Percentiles rank a stretch among this genome's conserved stretches.
These are phyloP conservation scores for Hemicentrotus pulcherrimus DNA, from an alignment of 35 echinoderm and acorn worm species.

Conservation along the genomic window DNA sequence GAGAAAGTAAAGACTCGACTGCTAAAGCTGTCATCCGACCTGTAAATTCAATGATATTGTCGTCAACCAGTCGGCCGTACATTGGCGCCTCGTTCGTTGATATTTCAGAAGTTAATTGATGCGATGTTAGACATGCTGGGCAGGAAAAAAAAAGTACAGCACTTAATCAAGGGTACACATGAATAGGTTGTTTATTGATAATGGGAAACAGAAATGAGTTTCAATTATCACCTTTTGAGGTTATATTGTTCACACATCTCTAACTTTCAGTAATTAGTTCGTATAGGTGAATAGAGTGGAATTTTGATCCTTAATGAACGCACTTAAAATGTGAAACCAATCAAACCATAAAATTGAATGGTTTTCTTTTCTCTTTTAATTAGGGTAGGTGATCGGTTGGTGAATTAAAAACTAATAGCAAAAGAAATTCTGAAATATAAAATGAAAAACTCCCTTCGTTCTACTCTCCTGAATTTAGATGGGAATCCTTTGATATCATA, in stretches of 20 bases:
- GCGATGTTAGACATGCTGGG: not conserved
- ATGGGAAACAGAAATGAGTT: not conserved
- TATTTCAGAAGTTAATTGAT: not conserved
- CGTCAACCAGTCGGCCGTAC: not conserved
- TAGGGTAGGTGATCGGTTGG: not conserved
- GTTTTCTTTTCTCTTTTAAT: not conserved
- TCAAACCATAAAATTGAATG: not conserved
- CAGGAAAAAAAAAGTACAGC: not conserved
- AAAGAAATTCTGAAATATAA: no score
- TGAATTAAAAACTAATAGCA: no score
- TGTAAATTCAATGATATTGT: slow-evolving; percentile 20
- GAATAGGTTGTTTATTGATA: slow-evolving; percentile 14
- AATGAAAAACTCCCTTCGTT: no score
- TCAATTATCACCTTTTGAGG: slow-evolving; percentile 12
- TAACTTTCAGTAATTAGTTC: slow-evolving; percentile 19
- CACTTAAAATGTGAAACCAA: not conserved
- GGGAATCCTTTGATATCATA: no score
- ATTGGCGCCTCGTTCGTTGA: not conserved
- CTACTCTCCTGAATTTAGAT: no score
- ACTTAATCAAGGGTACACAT: not conserved
- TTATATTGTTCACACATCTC: not conserved
- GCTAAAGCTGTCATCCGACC: not conserved
- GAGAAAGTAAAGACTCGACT: not conserved
- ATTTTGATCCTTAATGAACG: not conserved
- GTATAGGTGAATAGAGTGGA: not conserved